A percentile compares a stretch with the other conserved stretches of the same genome.
These are phyloP conservation scores for Drosophila santomea DNA, from an alignment of 1,140 invertebrate species.

Conservation along the genomic window DNA sequence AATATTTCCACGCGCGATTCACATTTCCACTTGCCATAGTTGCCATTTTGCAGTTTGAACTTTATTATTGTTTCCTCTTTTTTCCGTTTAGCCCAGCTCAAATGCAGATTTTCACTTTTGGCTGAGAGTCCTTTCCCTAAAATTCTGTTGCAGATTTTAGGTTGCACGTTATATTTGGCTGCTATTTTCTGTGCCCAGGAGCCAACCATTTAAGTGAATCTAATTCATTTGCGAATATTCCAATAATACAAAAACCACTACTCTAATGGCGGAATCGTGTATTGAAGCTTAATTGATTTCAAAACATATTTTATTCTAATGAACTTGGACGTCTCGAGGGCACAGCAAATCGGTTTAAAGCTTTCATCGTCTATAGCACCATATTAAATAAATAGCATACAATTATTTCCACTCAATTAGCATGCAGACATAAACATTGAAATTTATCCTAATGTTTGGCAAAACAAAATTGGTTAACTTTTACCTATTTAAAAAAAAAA, in stretches of 20 bases:
- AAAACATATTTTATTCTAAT: conserved; percentile 13
- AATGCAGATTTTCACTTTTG: conserved; percentile 40
- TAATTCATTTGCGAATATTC: conserved; percentile 25
- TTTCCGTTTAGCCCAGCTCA: conserved; percentile 13
- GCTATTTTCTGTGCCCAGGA: conserved; percentile 6
- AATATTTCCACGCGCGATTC: conserved; percentile 51
- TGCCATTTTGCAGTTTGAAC: conserved; percentile 21
- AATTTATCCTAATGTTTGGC: background rate
- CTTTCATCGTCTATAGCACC: background rate
- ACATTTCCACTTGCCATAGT: conserved; percentile 26
- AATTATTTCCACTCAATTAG: background rate
- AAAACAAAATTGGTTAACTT: background rate
- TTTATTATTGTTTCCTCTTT: background rate
- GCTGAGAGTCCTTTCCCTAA: background rate
- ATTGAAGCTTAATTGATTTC: conserved; percentile 10
- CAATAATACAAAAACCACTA: background rate
- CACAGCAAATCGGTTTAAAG: background rate
- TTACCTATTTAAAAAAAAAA: background rate
- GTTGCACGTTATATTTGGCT: background rate
- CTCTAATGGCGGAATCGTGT: conserved; percentile 35
- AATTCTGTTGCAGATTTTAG: background rate
- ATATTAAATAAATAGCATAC: background rate
- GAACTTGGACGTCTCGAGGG: conserved; percentile 13
- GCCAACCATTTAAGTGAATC: conserved; percentile 9
- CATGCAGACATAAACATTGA: too few species aligned